Evolutionary conservation across 2,888 invertebrate genomes (phyloP).

Genomic region (Patella depressa): DNA sequence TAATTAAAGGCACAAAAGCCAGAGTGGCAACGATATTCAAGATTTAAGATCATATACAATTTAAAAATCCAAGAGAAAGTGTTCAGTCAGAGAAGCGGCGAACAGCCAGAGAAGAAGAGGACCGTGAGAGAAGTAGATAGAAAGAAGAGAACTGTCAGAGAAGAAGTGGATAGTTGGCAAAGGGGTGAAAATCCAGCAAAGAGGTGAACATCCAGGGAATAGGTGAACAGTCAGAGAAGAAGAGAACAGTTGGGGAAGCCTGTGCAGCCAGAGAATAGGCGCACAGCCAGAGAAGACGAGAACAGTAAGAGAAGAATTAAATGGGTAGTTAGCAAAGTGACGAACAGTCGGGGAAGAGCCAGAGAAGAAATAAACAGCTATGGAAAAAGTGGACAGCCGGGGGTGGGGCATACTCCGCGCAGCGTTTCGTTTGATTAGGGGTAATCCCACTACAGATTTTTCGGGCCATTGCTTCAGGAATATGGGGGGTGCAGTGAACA

Average conservation of each 20-base stretch:
- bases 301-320: not conserved
- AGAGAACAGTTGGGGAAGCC: not conserved
- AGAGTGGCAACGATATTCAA: too few relatives aligned
- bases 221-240: not conserved
- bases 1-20: too few relatives aligned
- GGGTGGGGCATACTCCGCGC: too few relatives aligned
- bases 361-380: not conserved
- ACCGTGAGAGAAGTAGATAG: not conserved
- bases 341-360: too few relatives aligned
- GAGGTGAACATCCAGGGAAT: not conserved
- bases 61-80: not conserved
- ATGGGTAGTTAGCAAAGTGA: not conserved
- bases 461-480: too few relatives aligned
- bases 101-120: not conserved
- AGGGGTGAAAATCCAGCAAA: too few relatives aligned
- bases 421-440: too few relatives aligned
- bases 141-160: not conserved
- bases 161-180: too few relatives aligned
- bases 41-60: not conserved
- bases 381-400: not conserved
- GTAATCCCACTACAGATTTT: too few relatives aligned
- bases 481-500: too few relatives aligned
- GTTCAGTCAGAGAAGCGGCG: not conserved
- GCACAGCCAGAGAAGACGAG: not conserved
- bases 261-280: too few relatives aligned